Base-by-base conservation (phyloP, 2,113 vertebrate genomes). In the Apteryx mantelli region DNA sequence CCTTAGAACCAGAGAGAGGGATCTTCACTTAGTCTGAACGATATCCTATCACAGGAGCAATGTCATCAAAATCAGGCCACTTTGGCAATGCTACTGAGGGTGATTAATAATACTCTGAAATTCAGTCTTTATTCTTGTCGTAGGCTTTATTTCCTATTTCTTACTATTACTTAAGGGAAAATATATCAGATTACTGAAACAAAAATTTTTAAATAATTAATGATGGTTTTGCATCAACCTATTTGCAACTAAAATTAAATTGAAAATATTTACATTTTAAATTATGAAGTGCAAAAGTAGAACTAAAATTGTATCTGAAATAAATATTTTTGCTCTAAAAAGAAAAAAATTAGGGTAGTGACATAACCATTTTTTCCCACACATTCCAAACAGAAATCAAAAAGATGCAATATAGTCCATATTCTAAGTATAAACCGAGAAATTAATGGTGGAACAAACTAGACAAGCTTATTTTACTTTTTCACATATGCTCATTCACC, bases 231-330 rank as follows among this genome's bases (percentile, higher is more conserved):
- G 4, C 42, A 69, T 13, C 46, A 48, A 56, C 22, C 53, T 83
- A 21, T 38, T 44, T 81, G 38, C 64, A 84, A 65, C 22, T 64
- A 17, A 86, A 86, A 81, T 74, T 21, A 12, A 32, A 71, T 30
- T 60, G 24, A 77, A 94, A 89, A 81, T 26, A 65, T 0, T 48
- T 48, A 48, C 18, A 48, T 48, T 48, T 48, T 6, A 48, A 48
- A 18, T 48, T 48, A 18, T 48, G 46, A 19, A 48, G 46, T 48
- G 46, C 46, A 46, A 48, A 48, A 48, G 46, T 48, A 48, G 16
- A 48, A 48, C 46, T 48, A 48, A 48, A 48, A 48, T 48, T 19
- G 46, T 48, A 48, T 48, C 99, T 99, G 52, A 89, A 91, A 96
- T 74, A 96, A 66, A 60, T 52, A 79, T 38, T 86, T 79, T 56